A percentile compares a stretch with the other conserved stretches of the same genome.
Evolutionary conservation across 2,113 vertebrate genomes (phyloP).

Genomic region (Anseranas semipalmata): DNA sequence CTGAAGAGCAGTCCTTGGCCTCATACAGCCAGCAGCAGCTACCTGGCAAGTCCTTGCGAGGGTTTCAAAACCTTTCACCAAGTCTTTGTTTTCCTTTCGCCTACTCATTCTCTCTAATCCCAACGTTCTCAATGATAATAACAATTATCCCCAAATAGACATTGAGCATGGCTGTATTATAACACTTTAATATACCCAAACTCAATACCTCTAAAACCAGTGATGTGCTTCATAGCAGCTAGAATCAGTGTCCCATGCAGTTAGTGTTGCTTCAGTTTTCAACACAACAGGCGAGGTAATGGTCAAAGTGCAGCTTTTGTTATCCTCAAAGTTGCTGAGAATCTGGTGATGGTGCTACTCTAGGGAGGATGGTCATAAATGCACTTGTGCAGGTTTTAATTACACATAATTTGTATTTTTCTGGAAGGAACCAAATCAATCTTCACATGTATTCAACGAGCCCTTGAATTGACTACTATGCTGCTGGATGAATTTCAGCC

Average conservation of each 20-base stretch:
- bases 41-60: not conserved
- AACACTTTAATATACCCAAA: not conserved
- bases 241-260: not conserved
- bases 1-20: not conserved
- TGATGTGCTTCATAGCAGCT: not conserved
- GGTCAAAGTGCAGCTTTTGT: not conserved
- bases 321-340: not conserved
- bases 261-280: not conserved
- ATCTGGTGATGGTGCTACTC: not conserved
- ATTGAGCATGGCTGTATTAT: not conserved
- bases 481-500: conserved; percentile 12
- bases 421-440: not conserved
- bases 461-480: not conserved
- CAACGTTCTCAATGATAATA: not conserved
- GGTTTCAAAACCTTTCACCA: not conserved
- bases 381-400: not conserved
- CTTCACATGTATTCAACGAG: fast-evolving
- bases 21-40: not conserved
- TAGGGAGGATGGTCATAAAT: not conserved
- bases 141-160: not conserved
- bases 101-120: not conserved
- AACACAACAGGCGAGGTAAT: fast-evolving
- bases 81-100: not conserved
- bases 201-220: not conserved
- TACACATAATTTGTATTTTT: not conserved